phyloP scores from a whole-genome alignment of 2,113 vertebrate species.

The Melanotaenia duboulayi region DNA sequence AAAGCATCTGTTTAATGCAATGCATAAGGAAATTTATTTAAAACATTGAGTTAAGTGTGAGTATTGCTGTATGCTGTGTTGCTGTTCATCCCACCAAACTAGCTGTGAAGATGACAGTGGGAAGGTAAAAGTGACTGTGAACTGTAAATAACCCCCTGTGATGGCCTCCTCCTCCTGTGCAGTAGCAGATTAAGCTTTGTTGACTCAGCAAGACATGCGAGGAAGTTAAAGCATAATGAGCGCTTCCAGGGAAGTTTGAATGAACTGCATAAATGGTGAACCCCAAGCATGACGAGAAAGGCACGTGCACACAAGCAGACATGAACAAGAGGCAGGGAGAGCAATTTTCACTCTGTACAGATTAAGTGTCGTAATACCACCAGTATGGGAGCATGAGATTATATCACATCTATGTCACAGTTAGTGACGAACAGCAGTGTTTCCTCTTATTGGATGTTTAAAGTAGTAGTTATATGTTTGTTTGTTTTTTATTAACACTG shows the following conservation, averaged over 20 bases:
- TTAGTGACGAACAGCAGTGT: too few species aligned
- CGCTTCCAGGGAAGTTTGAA: constrained; percentile 41
- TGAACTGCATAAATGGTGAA: constrained; percentile 26
- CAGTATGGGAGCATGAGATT: constrained; percentile 40
- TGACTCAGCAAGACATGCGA: constrained; percentile 55
- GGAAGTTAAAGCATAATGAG: constrained; percentile 29
- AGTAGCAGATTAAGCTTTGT: constrained; percentile 39
- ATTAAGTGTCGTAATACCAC: constrained; percentile 50
- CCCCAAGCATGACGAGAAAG: neutral
- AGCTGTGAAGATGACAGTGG: neutral
- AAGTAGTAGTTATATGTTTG: neutral
- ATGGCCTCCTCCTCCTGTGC: constrained; percentile 12
- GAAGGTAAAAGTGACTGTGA: constrained; percentile 27
- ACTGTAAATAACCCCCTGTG: constrained; percentile 45
- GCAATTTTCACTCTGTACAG: constrained; percentile 5
- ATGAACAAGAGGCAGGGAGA: neutral
- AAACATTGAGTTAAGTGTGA: neutral
- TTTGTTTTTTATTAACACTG: too few species aligned
- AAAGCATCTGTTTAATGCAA: too few species aligned
- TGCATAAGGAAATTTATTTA: too few species aligned
- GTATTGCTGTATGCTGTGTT: neutral
- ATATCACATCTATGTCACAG: neutral
- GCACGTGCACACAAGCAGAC: neutral
- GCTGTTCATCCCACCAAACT: neutral
- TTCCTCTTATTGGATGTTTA: neutral